Evolutionary conservation across 2,888 invertebrate species (phyloP).

Genomic region (Microplitis manilae): DNA sequence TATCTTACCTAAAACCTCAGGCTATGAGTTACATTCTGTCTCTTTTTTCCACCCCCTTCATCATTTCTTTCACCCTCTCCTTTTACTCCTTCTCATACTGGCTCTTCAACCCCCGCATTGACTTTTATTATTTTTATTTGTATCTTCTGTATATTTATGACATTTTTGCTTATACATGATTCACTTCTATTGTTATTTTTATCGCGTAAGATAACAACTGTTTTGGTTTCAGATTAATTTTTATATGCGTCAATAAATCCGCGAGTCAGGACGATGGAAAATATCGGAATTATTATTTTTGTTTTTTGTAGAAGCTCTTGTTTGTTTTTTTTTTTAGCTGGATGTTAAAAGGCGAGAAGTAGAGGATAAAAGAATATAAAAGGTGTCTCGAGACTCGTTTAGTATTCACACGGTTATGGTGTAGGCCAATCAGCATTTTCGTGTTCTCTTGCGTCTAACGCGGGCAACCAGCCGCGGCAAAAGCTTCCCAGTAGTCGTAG

Average conservation of each 20-base stretch:
- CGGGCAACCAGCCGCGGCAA: neutral
- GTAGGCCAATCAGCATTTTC: slow-evolving; percentile 66
- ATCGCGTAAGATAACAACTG: slow-evolving; percentile 31
- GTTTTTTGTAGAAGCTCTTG: neutral
- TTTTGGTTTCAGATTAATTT: slow-evolving; percentile 35
- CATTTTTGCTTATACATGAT: slow-evolving; percentile 25
- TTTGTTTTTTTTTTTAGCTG: neutral
- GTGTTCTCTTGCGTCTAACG: slow-evolving; percentile 52
- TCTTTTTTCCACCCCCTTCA: slow-evolving; percentile 21
- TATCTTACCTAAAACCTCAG: slow-evolving; percentile 34
- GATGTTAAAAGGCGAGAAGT: slow-evolving; percentile 32
- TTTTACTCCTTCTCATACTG: too few species aligned
- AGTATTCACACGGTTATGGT: slow-evolving; percentile 65
- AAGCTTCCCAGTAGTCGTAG: slow-evolving; percentile 44
- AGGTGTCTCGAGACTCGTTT: slow-evolving; percentile 59
- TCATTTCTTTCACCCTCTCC: neutral
- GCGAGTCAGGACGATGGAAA: neutral
- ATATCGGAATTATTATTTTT: neutral
- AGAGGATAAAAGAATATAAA: slow-evolving; percentile 28
- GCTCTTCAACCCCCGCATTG: too few species aligned
- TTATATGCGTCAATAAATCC: slow-evolving; percentile 31
- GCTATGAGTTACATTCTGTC: slow-evolving; percentile 31
- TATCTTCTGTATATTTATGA: slow-evolving; percentile 29
- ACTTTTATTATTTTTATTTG: slow-evolving; percentile 16
- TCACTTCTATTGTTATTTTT: slow-evolving; percentile 36